Conservation (phyloP, 2,113 vertebrate species). For the Corythoichthys haematopterus region DNA sequence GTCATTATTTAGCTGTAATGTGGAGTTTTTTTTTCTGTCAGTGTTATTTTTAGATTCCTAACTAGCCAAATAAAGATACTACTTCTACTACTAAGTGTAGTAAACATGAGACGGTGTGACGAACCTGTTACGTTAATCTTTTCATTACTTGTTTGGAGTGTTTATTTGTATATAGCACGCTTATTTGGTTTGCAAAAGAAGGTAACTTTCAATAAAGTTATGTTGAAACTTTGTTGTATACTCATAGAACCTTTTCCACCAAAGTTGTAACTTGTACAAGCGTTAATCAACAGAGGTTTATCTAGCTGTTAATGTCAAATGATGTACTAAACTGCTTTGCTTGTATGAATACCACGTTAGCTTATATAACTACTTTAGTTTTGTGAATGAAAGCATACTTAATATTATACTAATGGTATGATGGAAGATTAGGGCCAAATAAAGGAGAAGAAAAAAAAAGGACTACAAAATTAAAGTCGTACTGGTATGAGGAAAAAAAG, state of each 20-base stretch:
- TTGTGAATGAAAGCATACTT: too few species aligned
- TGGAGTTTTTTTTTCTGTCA: slow-evolving; percentile 4
- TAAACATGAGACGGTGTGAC: slow-evolving; percentile 15
- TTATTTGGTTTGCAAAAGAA: slow-evolving; percentile 52
- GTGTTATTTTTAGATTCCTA: slow-evolving; percentile 2
- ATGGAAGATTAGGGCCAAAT: too few species aligned
- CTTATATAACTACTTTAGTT: too few species aligned
- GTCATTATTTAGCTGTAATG: slow-evolving; percentile 8
- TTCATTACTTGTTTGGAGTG: slow-evolving; percentile 29
- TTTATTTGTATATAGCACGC: slow-evolving; percentile 51
- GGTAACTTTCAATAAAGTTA: slow-evolving; percentile 7
- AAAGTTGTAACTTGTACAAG: too few species aligned
- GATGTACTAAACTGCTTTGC: too few species aligned
- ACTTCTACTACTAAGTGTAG: slow-evolving; percentile 2
- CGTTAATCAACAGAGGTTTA: too few species aligned
- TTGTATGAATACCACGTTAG: too few species aligned
- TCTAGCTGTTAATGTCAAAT: too few species aligned
- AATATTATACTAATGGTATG: too few species aligned
- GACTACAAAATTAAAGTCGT: too few species aligned
- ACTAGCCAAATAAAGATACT: slow-evolving; percentile 21
- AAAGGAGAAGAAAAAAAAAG: too few species aligned
- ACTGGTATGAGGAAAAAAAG: too few species aligned
- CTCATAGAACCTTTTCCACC: neutral
- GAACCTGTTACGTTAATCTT: slow-evolving; percentile 19
- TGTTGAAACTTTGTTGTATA: neutral